phyloP scores from a whole-genome alignment of 2,113 vertebrate genomes.

The Mobula birostris region DNA sequence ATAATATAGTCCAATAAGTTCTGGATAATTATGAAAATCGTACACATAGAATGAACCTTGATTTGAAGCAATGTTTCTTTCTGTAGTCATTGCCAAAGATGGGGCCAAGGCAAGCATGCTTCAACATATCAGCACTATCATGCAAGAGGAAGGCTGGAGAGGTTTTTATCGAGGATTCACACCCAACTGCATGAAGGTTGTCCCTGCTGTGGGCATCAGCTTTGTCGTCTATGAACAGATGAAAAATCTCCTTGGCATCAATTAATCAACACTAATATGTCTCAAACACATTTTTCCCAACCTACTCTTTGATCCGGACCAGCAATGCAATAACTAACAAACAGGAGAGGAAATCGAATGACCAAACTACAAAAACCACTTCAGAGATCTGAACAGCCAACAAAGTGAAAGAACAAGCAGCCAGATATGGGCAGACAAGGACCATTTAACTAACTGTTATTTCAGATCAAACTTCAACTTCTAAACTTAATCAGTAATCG shows the following conservation, averaged over 20 bases:
- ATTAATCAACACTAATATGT: background rate
- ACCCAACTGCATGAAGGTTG: slow-evolving; percentile 68
- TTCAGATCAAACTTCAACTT: background rate
- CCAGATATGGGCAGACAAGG: background rate
- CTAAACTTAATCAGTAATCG: background rate
- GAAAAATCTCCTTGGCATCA: slow-evolving; percentile 54
- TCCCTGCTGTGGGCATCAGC: slow-evolving; percentile 80
- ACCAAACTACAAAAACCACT: background rate
- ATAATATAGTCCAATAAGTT: too few species aligned
- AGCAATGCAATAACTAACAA: background rate
- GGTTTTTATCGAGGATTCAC: slow-evolving; percentile 62
- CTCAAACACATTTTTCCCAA: background rate
- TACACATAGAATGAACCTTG: background rate
- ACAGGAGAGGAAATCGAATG: background rate
- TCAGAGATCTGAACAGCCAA: background rate
- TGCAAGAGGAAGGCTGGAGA: slow-evolving; percentile 60
- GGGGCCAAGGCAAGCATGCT: slow-evolving; percentile 60
- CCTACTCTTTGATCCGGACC: background rate
- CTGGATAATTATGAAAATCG: background rate
- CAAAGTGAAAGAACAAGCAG: background rate
- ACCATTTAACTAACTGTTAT: background rate
- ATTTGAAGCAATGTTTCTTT: slow-evolving; percentile 35
- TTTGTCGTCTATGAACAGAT: slow-evolving; percentile 67
- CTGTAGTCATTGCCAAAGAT: slow-evolving; percentile 58
- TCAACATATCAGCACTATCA: slow-evolving; percentile 56